These are phyloP conservation scores for Shinisaurus crocodilurus DNA, from an alignment of 2,113 vertebrate genomes.

Conservation along the genomic window DNA sequence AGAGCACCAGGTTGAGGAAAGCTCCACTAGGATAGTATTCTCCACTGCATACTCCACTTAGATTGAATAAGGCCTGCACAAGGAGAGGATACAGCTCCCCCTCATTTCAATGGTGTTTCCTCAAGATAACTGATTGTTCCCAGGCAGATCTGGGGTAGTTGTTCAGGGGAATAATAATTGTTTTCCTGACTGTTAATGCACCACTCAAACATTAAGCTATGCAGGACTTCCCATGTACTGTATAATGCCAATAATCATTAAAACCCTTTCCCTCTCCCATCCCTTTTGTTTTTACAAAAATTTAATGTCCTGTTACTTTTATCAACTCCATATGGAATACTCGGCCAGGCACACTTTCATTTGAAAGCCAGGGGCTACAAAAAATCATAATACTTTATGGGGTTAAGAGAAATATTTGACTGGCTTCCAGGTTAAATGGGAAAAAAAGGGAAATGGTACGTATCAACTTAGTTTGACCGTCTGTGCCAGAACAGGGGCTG, in stretches of 20 bases:
- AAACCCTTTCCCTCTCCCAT: slow-evolving; percentile 21
- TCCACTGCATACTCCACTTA: not conserved
- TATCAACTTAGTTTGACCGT: not conserved
- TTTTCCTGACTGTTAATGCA: slow-evolving; percentile 38
- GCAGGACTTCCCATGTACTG: slow-evolving; percentile 19
- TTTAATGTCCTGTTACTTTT: slow-evolving; percentile 28
- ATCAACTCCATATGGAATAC: slow-evolving; percentile 38
- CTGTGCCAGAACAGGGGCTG: slow-evolving; percentile 27
- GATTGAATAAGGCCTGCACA: not conserved
- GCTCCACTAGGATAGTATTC: no score
- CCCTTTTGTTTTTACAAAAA: slow-evolving; percentile 43
- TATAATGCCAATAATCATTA: slow-evolving; percentile 43
- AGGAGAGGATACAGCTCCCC: not conserved
- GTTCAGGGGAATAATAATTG: slow-evolving; percentile 61
- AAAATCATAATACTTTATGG: not conserved
- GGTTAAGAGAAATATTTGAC: slow-evolving; percentile 28
- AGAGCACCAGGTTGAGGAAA: no score
- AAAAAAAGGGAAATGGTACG: not conserved
- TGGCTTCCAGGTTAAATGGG: slow-evolving; percentile 27
- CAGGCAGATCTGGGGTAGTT: slow-evolving; percentile 58
- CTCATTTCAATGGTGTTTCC: not conserved
- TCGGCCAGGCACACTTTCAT: slow-evolving; percentile 32
- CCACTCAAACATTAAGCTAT: slow-evolving; percentile 39
- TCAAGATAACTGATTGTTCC: not conserved
- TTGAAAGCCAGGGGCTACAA: not conserved